Evolutionary conservation across 2,888 invertebrate genomes (phyloP).

Genomic region (Agriopis leucophaearia): DNA sequence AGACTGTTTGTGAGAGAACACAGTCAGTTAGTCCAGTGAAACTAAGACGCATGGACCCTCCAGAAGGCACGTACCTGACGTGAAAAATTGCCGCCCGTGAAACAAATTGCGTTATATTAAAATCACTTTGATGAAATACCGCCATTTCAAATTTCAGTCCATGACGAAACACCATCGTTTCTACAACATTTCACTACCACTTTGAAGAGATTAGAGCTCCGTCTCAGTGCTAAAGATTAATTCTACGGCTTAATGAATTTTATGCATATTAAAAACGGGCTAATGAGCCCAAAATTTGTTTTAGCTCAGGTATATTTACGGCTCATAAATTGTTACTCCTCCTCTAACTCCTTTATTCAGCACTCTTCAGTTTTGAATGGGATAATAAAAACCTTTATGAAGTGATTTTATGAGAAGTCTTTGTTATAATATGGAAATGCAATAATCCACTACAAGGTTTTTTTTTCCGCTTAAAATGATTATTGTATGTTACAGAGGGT

Average conservation of each 20-base stretch:
- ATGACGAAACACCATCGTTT: slow-evolving; percentile 16
- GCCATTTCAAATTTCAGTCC: slow-evolving; percentile 25
- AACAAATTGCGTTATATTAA: slow-evolving; percentile 44
- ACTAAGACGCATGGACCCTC: slow-evolving; percentile 26
- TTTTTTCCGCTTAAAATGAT: not conserved
- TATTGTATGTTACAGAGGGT: not conserved
- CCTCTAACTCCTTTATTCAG: slow-evolving; percentile 15
- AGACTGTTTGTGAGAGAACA: slow-evolving; percentile 5
- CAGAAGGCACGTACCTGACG: slow-evolving; percentile 19
- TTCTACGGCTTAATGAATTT: slow-evolving; percentile 28
- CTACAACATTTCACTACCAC: slow-evolving; percentile 5
- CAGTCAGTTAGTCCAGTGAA: slow-evolving; percentile 14
- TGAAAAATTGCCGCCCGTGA: slow-evolving; percentile 42
- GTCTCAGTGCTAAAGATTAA: slow-evolving; percentile 29
- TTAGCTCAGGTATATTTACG: slow-evolving; percentile 22
- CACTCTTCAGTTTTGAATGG: slow-evolving; percentile 3
- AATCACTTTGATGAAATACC: slow-evolving; percentile 38
- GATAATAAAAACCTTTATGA: slow-evolving; percentile 10
- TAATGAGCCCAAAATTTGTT: slow-evolving; percentile 26
- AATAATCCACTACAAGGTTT: not conserved
- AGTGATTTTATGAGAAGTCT: not conserved
- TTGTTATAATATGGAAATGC: not conserved
- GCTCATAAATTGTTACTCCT: slow-evolving; percentile 19
- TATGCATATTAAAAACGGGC: slow-evolving; percentile 34
- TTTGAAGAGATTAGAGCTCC: slow-evolving; percentile 29